These are phyloP conservation scores for Progne subis DNA, from an alignment of 2,113 vertebrate genomes.

Conservation along the genomic window DNA sequence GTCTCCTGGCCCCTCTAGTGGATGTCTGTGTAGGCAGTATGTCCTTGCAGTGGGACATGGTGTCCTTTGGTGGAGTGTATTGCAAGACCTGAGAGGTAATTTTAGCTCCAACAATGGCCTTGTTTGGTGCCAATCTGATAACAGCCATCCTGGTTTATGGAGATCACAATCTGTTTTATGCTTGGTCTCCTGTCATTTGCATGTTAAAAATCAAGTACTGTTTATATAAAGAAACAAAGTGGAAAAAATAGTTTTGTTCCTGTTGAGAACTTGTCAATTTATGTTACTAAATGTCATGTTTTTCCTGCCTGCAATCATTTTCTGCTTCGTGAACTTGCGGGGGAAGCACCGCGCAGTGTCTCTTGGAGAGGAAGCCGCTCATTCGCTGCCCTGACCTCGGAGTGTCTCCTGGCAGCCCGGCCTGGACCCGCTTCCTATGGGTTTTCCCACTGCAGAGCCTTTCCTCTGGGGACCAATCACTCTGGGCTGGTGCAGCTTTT, in stretches of 20 bases:
- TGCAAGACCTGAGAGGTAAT: not conserved
- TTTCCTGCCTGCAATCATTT: not conserved
- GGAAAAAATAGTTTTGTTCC: not conserved
- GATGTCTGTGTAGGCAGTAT: not conserved
- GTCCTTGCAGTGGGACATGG: not conserved
- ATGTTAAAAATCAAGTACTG: not conserved
- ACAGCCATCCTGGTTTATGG: not conserved
- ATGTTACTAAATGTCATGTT: conserved; percentile 1
- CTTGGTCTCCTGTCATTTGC: not conserved
- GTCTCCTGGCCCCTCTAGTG: not conserved
- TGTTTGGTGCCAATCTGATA: conserved; percentile 52
- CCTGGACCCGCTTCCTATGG: not conserved
- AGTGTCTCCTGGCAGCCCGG: not conserved
- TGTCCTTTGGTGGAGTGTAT: not conserved
- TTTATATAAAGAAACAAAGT: conserved; percentile 32
- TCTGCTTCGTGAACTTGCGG: not conserved
- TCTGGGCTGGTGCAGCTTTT: not conserved
- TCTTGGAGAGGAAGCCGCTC: not conserved
- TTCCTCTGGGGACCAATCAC: not conserved
- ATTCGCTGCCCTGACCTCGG: not conserved
- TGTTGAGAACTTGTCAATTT: conserved; percentile 36
- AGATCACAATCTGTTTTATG: conserved; percentile 17
- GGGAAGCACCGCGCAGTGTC: not conserved
- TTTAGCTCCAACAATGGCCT: conserved; percentile 54
- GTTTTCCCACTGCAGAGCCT: conserved; percentile 19